Evolutionary conservation across 1,140 invertebrate genomes (phyloP).

Genomic region (Argopecten irradians): DNA sequence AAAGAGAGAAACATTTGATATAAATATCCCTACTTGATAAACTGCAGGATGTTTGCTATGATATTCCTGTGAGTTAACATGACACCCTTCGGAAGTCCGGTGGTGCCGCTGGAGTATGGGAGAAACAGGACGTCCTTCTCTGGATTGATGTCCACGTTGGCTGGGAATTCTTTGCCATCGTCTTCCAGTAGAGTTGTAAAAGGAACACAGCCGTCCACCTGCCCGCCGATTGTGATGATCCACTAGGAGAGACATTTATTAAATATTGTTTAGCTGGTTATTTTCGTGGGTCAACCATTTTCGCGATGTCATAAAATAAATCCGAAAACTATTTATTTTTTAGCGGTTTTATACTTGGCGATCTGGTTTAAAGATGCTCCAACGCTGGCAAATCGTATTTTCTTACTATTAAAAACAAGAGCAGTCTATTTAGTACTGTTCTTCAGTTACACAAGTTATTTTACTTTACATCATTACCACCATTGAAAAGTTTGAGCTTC

Average conservation of each 20-base stretch:
- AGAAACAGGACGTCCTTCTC: constrained; percentile 61
- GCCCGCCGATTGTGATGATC: constrained; percentile 70
- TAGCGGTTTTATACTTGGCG: not conserved
- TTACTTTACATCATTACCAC: no score
- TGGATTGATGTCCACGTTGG: constrained; percentile 58
- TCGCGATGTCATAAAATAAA: not conserved
- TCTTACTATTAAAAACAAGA: no score
- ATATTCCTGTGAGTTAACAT: constrained; percentile 69
- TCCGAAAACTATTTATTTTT: not conserved
- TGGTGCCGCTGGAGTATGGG: constrained; percentile 72
- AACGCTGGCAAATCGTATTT: no score
- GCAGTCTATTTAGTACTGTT: no score
- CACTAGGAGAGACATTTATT: constrained; percentile 54
- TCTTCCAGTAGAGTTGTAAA: constrained; percentile 64
- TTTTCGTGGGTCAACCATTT: not conserved
- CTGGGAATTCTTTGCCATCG: constrained; percentile 62
- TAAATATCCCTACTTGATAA: constrained; percentile 37
- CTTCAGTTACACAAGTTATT: no score
- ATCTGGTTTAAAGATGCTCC: no score
- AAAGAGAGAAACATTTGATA: not conserved
- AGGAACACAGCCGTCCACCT: constrained; percentile 57
- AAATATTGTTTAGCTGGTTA: not conserved
- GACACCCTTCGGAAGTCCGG: constrained; percentile 72
- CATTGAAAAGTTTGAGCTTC: no score
- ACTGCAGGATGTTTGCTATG: constrained; percentile 59